phyloP scores from a whole-genome alignment of 1,140 invertebrate species.

The Diprion similis region DNA sequence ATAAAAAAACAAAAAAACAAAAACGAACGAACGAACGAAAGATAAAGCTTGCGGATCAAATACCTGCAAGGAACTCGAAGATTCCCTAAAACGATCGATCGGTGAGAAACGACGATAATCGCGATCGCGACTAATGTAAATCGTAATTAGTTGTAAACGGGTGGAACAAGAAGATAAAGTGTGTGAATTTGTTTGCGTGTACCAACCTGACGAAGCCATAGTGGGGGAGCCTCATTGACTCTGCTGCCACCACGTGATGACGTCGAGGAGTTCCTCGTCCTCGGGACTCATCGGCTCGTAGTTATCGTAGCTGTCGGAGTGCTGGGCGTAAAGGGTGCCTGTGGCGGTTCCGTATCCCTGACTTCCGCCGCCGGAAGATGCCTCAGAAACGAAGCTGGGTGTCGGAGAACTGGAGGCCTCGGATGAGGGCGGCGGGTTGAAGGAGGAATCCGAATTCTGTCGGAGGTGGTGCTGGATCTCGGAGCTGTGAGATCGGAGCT shows the following conservation, averaged over 20 bases:
- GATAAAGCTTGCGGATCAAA: too few species aligned
- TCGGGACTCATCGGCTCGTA: slow-evolving; percentile 86
- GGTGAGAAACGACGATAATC: too few species aligned
- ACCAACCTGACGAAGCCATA: slow-evolving; percentile 36
- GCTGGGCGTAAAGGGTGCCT: slow-evolving; percentile 59
- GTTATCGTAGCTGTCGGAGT: slow-evolving; percentile 74
- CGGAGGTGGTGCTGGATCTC: slow-evolving; percentile 34
- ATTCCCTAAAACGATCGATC: too few species aligned
- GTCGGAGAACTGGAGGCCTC: slow-evolving; percentile 80
- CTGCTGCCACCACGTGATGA: slow-evolving; percentile 86
- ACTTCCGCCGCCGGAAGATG: slow-evolving; percentile 65
- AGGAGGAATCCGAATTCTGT: slow-evolving; percentile 48
- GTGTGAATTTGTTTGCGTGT: too few species aligned
- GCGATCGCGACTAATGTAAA: background rate
- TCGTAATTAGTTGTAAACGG: background rate
- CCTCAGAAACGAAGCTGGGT: slow-evolving; percentile 80
- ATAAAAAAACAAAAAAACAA: too few species aligned
- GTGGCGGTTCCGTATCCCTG: slow-evolving; percentile 56
- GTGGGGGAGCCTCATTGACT: slow-evolving; percentile 50
- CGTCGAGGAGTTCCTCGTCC: slow-evolving; percentile 90
- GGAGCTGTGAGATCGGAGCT: slow-evolving; percentile 52
- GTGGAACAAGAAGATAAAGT: background rate
- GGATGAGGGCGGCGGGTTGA: slow-evolving; percentile 69
- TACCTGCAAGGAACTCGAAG: too few species aligned
- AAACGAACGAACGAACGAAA: too few species aligned